Conservation (phyloP, 2,888 invertebrate genomes). For the Gymnocheta viridis region DNA sequence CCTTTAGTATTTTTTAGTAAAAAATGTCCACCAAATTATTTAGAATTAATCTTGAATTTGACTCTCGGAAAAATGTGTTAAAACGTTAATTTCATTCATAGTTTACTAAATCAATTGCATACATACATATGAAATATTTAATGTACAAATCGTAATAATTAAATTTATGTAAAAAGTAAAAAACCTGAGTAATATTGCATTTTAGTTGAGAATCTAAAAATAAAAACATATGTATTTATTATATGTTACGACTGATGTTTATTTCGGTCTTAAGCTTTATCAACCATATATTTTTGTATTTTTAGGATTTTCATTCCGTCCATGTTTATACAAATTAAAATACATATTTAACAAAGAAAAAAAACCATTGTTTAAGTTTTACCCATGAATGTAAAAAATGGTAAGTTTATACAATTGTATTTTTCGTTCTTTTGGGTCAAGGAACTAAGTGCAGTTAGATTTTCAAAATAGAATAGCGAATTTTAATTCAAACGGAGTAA, state of each 20-base stretch:
- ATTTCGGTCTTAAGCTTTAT: conserved; percentile 41
- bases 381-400: conserved; percentile 16
- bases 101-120: conserved; percentile 11
- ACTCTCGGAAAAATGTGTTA: not conserved
- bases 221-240: conserved; percentile 21
- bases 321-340: conserved; percentile 51
- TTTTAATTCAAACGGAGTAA: too few relatives aligned
- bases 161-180: conserved; percentile 48
- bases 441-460: conserved; percentile 2
- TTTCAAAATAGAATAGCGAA: too few relatives aligned
- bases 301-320: conserved; percentile 51
- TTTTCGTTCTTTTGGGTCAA: conserved; percentile 20
- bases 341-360: conserved; percentile 31
- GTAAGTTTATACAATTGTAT: conserved; percentile 17
- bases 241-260: conserved; percentile 46
- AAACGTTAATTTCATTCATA: not conserved
- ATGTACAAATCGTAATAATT: conserved; percentile 58
- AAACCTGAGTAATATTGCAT: conserved; percentile 49
- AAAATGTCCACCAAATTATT: not conserved
- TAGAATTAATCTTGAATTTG: not conserved
- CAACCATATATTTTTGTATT: conserved; percentile 53
- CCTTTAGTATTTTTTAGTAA: conserved; percentile 26
- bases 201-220: conserved; percentile 50
- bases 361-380: conserved; percentile 42
- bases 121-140: conserved; percentile 38